Evolutionary conservation across 2,888 invertebrate species (phyloP), one percentile per base, ranked within the genome.

Genomic region (Macropis europaea): DNA sequence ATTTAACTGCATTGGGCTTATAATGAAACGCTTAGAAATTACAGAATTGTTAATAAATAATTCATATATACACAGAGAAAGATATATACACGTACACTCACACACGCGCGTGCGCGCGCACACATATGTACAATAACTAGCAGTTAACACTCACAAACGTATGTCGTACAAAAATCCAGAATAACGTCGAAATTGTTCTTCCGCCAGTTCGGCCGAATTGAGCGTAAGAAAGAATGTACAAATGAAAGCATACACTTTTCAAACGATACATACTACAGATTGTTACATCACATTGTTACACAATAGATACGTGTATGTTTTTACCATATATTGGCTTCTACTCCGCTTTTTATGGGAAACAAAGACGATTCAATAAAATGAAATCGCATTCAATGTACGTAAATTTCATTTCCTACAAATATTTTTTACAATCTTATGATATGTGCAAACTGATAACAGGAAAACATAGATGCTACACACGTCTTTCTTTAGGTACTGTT

Each of bases 31-130:
- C 54, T 57, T 68, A 52, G 42, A 73, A 62, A 54, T 78, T 80
- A 72, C 53, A 52, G 36, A 52, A 36, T 72, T 62, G 61, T 78
- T 80, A 80, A 81, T 81, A 81, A 81, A 81, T 78, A 78, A 78
- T 80, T 78, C 68, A 28, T 77, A 77, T 71, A 69, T 73, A 78
- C 69, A 79, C 48, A 73, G 72, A 72, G 62, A 73, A 70, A 68
- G 60, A 68, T 77, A 74, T 77, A 77, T 77, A 66, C 36, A 77
- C 47, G 66, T 60, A 71, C 47, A 77, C 50, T 24, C 54, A 42
- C 47, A 48, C 57, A n/a, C 50, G 38, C 62, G 6, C 36, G 15
- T 42, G 40, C 62, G 26, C 52, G n/a, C 66, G 52, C 61, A 70
- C 43, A 67, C 70, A 68, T 81, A 73, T 81, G 59, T 76, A 81